Evolutionary conservation across 2,797 vertebrate genomes (phyloP).

Genomic region (Eurystomus glaucurus): DNA sequence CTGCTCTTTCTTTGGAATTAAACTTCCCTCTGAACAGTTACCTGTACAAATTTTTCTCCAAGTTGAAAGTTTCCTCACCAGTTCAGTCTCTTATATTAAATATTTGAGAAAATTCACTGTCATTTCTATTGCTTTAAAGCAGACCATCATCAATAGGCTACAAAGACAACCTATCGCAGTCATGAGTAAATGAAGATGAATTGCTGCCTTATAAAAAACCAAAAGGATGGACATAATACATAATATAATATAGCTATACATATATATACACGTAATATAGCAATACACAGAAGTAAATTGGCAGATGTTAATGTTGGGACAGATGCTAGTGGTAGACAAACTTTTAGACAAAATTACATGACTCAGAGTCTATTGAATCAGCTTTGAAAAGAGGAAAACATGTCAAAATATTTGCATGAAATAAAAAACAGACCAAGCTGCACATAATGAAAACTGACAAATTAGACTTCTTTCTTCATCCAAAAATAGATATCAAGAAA

Average conservation of each 20-base stretch:
- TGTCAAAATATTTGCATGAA: neutral
- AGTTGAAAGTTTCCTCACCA: neutral
- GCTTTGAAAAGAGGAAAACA: neutral
- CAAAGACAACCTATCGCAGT: neutral
- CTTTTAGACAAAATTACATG: neutral
- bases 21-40: neutral
- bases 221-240: neutral
- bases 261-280: neutral
- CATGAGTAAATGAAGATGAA: neutral
- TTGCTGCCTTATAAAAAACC: neutral
- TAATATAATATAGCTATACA: neutral
- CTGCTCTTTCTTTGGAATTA: neutral
- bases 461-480: neutral
- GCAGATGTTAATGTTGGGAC: neutral
- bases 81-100: neutral
- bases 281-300: neutral
- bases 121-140: neutral
- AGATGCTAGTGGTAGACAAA: neutral
- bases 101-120: neutral
- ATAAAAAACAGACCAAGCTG: neutral
- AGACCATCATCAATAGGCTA: neutral
- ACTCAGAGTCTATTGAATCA: neutral
- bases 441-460: neutral
- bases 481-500: neutral
- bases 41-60: neutral